phyloP scores from a whole-genome alignment of 2,113 vertebrate species.

The Mugil cephalus region DNA sequence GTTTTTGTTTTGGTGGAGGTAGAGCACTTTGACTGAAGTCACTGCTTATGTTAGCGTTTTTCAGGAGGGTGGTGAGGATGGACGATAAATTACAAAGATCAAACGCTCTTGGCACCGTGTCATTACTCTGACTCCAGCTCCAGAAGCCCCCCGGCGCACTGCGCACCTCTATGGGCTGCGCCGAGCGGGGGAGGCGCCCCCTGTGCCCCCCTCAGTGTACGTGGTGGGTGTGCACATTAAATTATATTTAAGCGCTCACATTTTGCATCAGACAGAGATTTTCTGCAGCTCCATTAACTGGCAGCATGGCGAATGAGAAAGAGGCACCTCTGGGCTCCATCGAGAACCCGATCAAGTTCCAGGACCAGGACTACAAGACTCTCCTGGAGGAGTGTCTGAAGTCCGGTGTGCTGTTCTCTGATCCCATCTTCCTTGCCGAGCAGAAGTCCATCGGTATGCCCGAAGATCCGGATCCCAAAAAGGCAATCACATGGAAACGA shows the following conservation, averaged over 20 bases:
- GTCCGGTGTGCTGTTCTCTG: conserved; percentile 73
- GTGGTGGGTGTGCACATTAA: conserved; percentile 51
- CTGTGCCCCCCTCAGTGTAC: neutral
- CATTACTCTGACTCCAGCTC: conserved; percentile 59
- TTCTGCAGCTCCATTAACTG: neutral
- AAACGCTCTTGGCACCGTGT: conserved; percentile 50
- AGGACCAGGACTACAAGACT: conserved; percentile 62
- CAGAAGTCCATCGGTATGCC: conserved; percentile 80
- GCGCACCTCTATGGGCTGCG: conserved; percentile 57
- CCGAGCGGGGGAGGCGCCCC: conserved; percentile 56
- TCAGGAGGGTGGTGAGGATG: neutral
- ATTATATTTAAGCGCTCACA: conserved; percentile 56
- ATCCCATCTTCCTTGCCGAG: conserved; percentile 78
- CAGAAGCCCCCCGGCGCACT: conserved; percentile 39
- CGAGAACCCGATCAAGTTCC: conserved; percentile 77
- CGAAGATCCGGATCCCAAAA: conserved; percentile 77
- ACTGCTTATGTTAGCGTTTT: neutral
- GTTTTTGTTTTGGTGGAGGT: neutral
- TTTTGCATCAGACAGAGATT: neutral
- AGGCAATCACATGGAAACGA: conserved; percentile 79
- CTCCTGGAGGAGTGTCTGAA: conserved; percentile 68
- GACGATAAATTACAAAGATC: conserved; percentile 36
- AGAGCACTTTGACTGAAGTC: too few species aligned
- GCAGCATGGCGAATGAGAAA: conserved; percentile 52
- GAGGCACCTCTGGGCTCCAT: conserved; percentile 65